Base-by-base conservation (phyloP, 2,888 invertebrate species). In the Drosophila meridionalis region DNA sequence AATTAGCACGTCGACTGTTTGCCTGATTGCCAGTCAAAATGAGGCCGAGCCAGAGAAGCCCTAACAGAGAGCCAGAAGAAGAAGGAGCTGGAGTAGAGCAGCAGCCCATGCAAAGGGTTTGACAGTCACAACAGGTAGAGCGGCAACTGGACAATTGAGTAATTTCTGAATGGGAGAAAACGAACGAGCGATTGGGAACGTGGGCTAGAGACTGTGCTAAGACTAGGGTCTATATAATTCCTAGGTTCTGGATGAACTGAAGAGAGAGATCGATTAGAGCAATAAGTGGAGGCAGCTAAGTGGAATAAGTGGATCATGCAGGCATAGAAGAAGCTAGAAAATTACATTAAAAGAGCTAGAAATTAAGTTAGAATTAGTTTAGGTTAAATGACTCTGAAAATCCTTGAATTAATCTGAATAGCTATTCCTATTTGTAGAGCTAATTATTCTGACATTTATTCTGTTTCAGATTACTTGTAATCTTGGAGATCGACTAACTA, bases 1-100 rank as follows among this genome's bases (percentile, higher is more conserved):
- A 87, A 89, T 84, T 89, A 84, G 83, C 88, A 84, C 85, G 66
- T 84, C 78, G 64, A 66, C 61, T 81, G 78, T 78, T 71, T 69
- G 71, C 78, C 66, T 69, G 50, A 69, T 55, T 40, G 68, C 70
- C 61, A 60, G 62, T 50, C 77, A 55, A 69, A 32, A 34, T 8
- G 47, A 28, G 57, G 61, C 61, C 66, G 9, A 4, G 30, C 20
- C 55, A 56, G 26, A 32, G 32, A 12, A 47, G 30, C n/a, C 5
- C 34, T 4, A 32, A 6, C 7, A n/a, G 6, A 12, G n/a, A 14
- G 14, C 6, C 8, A 9, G 14, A 30, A 42, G 50, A 43, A 36
- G 30, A 36, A 38, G 4, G 7, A 0, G 14, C 40, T 3, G n/a
- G 2, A 42, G 42, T 3, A 6, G 42, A 42, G n/a, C 36, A 11